phyloP scores from a whole-genome alignment of 2,888 invertebrate species.

The Chydorus sphaericus region DNA sequence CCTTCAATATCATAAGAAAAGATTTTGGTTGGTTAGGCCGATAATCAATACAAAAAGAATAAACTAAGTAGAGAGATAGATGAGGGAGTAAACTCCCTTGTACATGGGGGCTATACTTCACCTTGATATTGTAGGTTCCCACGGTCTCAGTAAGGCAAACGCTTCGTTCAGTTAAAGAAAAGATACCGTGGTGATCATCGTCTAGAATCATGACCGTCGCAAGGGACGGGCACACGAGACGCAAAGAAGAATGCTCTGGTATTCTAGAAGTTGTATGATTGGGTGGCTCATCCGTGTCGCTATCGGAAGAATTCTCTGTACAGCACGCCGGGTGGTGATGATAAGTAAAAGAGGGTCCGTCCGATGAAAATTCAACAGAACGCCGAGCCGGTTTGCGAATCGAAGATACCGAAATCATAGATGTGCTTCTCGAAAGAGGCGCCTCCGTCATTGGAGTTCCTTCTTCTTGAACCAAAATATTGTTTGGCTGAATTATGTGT shows the following conservation, averaged over 20 bases:
- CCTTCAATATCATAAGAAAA: too few species aligned
- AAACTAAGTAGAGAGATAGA: too few species aligned
- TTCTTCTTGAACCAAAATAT: background rate
- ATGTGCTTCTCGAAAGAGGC: background rate
- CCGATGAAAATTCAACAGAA: background rate
- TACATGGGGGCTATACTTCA: too few species aligned
- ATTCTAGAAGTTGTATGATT: background rate
- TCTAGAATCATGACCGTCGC: conserved; percentile 59
- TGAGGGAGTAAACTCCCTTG: too few species aligned
- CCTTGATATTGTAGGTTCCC: conserved; percentile 66
- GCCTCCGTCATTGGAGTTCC: background rate
- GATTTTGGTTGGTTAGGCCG: too few species aligned
- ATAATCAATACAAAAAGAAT: too few species aligned
- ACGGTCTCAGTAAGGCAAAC: conserved; percentile 77
- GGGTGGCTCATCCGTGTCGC: background rate
- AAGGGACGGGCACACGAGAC: conserved; percentile 1
- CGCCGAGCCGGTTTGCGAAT: background rate
- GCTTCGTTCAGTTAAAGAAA: conserved; percentile 74
- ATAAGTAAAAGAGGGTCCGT: background rate
- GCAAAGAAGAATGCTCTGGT: background rate
- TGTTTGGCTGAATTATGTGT: too few species aligned
- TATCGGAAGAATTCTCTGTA: background rate
- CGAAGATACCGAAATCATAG: background rate
- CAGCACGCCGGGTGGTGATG: background rate
- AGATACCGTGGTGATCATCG: conserved; percentile 97